Evolutionary conservation across 2,888 invertebrate species (phyloP), one percentile per base, ranked within the genome.

Genomic region (Lasius fuliginosus): DNA sequence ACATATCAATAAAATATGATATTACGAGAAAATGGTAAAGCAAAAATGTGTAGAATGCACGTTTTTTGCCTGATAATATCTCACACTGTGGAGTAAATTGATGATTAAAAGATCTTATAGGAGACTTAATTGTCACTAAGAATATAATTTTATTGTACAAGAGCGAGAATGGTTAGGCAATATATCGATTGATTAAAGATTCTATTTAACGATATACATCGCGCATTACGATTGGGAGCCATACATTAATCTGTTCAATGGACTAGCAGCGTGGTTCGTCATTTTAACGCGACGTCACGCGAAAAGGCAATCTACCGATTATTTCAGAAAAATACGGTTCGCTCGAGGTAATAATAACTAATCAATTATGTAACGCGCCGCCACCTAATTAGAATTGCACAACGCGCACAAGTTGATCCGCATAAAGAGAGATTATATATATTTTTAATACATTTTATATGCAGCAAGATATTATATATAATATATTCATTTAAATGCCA

Each of bases 281-380:
- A 49, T 60, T 67, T 62, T 81, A 79, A 67, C 69, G 79, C 62
- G 49, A 58, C 79, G 60, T 83, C 77, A 83, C 79, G 79, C 83
- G 64, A 83, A 79, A 79, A 69, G 68, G 53, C 53, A 79, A 83
- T 83, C 40, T 53, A 53, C 30, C 62, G n/a, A 18, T 12, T 46
- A 30, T 40, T 40, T 42, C 30, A 53, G n/a, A 81, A 79, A 83
- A 83, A 83, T 42, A 79, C 8, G 1, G 3, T 42, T 83, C 33
- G 68, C 79, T 68, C 53, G 68, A 46, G 27, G 40, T 67, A 76
- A 23, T 64, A 53, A 62, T 60, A 65, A 75, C 42, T 36, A 46
- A 83, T 68, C 83, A 77, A 62, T 83, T 83, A 69, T 62, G 62
- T 69, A 79, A 83, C 30, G 23, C 15, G 49, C 36, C 49, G 77